Conservation (phyloP, 2,888 invertebrate species). For the Hypena proboscidalis region DNA sequence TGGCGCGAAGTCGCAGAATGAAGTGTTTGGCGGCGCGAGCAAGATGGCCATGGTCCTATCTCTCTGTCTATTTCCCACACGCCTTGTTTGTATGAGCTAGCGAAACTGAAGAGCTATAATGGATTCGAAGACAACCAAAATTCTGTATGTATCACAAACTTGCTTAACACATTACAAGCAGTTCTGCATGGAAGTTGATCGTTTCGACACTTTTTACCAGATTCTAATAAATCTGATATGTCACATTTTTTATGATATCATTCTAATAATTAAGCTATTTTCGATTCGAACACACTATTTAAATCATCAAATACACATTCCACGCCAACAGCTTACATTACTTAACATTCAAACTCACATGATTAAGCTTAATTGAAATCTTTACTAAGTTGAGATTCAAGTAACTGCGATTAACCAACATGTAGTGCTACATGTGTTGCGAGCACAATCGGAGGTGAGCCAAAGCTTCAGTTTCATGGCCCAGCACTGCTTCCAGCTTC, state of each 20-base stretch:
- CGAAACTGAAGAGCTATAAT: conserved; percentile 68
- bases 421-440: conserved; percentile 43
- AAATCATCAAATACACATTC: too few relatives aligned
- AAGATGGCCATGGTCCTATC: conserved; percentile 80
- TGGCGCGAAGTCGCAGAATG: conserved; percentile 60
- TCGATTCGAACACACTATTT: too few relatives aligned
- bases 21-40: conserved; percentile 74
- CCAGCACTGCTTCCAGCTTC: conserved; percentile 63
- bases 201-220: conserved; percentile 24
- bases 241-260: not conserved
- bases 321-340: conserved; percentile 2
- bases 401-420: conserved; percentile 43
- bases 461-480: conserved; percentile 62
- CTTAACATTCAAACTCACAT: conserved; percentile 23
- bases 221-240: not conserved
- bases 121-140: conserved; percentile 30
- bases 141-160: conserved; percentile 40
- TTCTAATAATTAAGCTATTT: too few relatives aligned
- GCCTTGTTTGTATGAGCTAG: conserved; percentile 61
- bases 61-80: conserved; percentile 66
- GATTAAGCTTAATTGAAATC: conserved; percentile 18
- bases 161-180: conserved; percentile 35
- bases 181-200: conserved; percentile 47
- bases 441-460: conserved; percentile 27
- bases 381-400: conserved; percentile 14